A percentile compares a stretch with the other conserved stretches of the same genome.
phyloP scores from a whole-genome alignment of 2,113 vertebrate genomes.

The Dinomys branickii region DNA sequence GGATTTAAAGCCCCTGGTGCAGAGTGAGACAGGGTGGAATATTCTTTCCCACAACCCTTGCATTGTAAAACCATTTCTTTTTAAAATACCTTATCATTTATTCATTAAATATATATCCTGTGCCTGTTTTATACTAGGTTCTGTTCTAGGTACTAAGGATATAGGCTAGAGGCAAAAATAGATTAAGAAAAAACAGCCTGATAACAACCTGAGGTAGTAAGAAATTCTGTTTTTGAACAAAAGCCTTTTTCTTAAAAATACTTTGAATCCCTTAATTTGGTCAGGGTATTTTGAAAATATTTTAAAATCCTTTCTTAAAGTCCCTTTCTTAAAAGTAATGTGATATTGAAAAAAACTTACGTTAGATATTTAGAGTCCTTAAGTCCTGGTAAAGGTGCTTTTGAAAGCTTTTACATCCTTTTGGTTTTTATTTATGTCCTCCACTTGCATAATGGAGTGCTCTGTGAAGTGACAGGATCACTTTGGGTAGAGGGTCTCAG shows the following conservation, averaged over 20 bases:
- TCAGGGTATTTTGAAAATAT: neutral
- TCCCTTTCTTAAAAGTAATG: neutral
- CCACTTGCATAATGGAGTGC: neutral
- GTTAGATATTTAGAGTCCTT: neutral
- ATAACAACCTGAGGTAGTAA: neutral
- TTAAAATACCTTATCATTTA: neutral
- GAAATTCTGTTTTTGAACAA: too few species aligned
- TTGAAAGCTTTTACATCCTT: neutral
- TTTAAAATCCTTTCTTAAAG: neutral
- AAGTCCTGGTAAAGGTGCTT: neutral
- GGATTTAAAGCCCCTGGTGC: neutral
- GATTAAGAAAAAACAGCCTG: neutral
- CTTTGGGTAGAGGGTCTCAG: neutral
- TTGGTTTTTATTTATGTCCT: neutral
- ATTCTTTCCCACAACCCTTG: neutral
- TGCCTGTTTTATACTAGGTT: neutral
- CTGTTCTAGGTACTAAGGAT: neutral
- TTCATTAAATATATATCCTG: neutral
- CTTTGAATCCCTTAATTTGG: neutral
- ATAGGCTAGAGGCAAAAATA: neutral
- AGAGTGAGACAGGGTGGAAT: neutral
- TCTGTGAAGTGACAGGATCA: neutral
- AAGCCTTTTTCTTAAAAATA: conserved; percentile 26
- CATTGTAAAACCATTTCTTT: neutral
- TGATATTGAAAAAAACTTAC: neutral